These are phyloP conservation scores for Rotaria socialis DNA, from an alignment of 2,888 invertebrate genomes.

Conservation along the genomic window DNA sequence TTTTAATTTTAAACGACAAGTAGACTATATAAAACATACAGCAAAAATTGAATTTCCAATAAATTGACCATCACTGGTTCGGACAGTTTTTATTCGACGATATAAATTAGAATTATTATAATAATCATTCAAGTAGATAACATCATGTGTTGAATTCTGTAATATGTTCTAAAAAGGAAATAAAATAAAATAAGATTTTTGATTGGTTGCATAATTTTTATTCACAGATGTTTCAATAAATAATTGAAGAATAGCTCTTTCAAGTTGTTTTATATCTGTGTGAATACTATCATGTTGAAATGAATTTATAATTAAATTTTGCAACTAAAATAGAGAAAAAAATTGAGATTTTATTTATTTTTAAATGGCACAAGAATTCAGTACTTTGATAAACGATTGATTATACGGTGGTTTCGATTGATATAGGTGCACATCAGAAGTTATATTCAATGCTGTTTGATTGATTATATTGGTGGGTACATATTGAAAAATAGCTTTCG, in stretches of 20 bases:
- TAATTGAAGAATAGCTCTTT: neutral
- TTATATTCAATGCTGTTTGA: neutral
- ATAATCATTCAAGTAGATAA: neutral
- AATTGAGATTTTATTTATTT: too few species aligned
- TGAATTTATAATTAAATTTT: neutral
- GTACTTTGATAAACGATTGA: slow-evolving; percentile 2
- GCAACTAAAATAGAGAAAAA: neutral
- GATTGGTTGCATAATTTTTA: neutral
- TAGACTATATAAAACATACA: neutral
- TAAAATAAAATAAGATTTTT: too few species aligned
- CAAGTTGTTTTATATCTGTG: neutral
- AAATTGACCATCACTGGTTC: neutral
- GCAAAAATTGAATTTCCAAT: neutral
- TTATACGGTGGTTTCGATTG: neutral
- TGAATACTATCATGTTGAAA: neutral
- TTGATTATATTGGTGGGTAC: neutral
- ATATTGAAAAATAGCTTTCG: neutral
- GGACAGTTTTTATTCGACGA: neutral
- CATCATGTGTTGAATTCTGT: neutral
- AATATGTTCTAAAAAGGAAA: neutral
- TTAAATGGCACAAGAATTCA: neutral
- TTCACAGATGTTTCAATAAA: neutral
- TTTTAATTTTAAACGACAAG: neutral
- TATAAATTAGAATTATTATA: neutral
- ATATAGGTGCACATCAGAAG: neutral